These are phyloP conservation scores for Labrus mixtus DNA, from an alignment of 2,113 vertebrate species.

Conservation along the genomic window DNA sequence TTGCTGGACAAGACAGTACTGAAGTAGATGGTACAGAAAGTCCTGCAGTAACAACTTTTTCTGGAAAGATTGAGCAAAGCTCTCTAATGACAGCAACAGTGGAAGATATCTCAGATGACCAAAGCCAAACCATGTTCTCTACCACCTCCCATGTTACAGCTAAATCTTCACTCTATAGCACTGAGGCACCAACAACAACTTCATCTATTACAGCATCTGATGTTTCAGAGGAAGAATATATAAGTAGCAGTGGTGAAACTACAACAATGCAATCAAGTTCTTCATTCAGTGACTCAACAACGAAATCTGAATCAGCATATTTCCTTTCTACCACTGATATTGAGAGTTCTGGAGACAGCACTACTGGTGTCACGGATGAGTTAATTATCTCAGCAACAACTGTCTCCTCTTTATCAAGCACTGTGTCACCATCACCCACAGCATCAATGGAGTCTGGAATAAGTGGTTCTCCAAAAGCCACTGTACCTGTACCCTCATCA, in stretches of 20 bases:
- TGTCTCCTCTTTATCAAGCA: not conserved
- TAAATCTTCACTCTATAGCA: not conserved
- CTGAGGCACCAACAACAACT: not conserved
- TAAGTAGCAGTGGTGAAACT: not conserved
- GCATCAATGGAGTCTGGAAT: not conserved
- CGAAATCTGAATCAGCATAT: not conserved
- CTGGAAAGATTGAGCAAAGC: not conserved
- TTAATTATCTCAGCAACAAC: not conserved
- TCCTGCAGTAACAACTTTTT: not conserved
- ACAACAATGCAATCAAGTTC: not conserved
- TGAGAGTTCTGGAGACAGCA: constrained; percentile 1
- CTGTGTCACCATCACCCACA: not conserved
- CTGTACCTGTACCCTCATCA: not conserved
- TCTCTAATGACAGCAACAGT: not conserved
- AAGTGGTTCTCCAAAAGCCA: not conserved
- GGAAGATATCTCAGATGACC: not conserved
- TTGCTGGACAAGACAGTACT: not conserved
- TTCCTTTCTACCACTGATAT: not conserved
- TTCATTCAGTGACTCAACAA: not conserved
- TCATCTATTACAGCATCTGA: not conserved
- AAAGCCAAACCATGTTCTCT: not conserved
- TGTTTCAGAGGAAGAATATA: too few species aligned
- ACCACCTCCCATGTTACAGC: not conserved
- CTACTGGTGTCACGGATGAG: not conserved
- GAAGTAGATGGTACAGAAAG: not conserved